Evolutionary conservation across 2,113 vertebrate species (phyloP).

Genomic region (Brachypteracias leptosomus): DNA sequence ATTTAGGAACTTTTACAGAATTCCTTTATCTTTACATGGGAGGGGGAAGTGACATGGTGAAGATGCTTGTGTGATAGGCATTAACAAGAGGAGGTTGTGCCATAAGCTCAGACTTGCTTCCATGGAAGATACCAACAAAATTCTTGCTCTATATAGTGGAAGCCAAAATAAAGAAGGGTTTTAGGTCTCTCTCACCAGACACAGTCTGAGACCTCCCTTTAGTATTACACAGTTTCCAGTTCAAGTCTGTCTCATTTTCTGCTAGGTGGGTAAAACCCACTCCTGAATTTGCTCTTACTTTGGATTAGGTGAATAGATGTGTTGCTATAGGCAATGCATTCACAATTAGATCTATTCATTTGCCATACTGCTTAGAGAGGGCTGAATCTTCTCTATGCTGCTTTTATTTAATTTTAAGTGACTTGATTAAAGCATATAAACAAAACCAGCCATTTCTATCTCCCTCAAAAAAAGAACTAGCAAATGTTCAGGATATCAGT

Average conservation of each 20-base stretch:
- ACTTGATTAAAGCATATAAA: neutral
- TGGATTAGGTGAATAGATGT: neutral
- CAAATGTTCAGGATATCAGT: neutral
- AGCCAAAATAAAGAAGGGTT: neutral
- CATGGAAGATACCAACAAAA: neutral
- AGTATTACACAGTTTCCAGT: neutral
- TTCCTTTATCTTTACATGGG: neutral
- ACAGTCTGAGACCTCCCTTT: neutral
- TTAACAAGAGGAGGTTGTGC: neutral
- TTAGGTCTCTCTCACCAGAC: neutral
- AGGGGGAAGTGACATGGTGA: neutral
- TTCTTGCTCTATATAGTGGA: neutral
- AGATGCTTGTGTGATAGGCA: neutral
- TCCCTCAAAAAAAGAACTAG: neutral
- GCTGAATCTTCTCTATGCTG: neutral
- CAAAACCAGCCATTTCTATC: neutral
- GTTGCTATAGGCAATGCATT: neutral
- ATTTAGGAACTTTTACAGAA: neutral
- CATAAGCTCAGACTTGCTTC: neutral
- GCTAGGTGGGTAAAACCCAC: neutral
- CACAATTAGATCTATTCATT: neutral
- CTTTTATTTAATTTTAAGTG: neutral
- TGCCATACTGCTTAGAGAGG: neutral
- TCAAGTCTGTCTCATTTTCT: neutral
- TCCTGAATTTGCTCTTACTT: neutral